Base-by-base conservation (phyloP, 2,797 vertebrate genomes). In the Schizothorax lantsangensis region DNA sequence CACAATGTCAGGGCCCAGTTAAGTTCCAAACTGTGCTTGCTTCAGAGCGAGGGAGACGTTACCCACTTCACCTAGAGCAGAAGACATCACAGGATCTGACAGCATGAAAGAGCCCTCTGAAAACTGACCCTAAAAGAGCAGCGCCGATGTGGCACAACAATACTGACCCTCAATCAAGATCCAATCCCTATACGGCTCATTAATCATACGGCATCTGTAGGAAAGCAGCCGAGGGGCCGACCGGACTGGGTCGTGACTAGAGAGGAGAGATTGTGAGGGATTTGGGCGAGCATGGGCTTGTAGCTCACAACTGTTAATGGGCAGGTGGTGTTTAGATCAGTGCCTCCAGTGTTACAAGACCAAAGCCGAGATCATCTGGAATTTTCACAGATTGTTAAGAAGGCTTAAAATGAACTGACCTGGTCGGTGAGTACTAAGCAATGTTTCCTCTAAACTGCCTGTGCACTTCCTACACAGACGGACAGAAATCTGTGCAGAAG, bases 71-170 rank as follows among this genome's bases (percentile, higher is more conserved):
- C 81, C 87, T 77, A 79, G 69, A 87, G 87, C 66, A 84, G 87
- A 81, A 79, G 72, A 86, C 81, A 81, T 88, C 86, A 83, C 85
- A 82, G 73, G 84, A 83, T 81, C 84, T 91, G 89, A 88, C 89
- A 90, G 89, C 54, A 79, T 77, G 84, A 89, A 89, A 90, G 88
- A 87, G 82, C 87, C 72, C 36, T 9, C 86, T 82, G 84, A 88
- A 84, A 79, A 84, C 79, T 84, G 81, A 84, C 84, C 89, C 85
- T 57, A 87, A 87, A 86, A 85, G 86, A 84, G 86, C 57, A 88
- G 85, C 59, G 87, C 77, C 85, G 86, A 90, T 88, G 88, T 88
- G 83, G 84, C 84, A 72, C 85, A 91, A 90, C 90, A 86, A 86
- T 82, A 85, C 85, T 91, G 79, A 88, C 81, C 84, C 86, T 78